A percentile compares a stretch with the other conserved stretches of the same genome.
Evolutionary conservation across 2,113 vertebrate genomes (phyloP).

Genomic region (Plecturocebus donacophilus): DNA sequence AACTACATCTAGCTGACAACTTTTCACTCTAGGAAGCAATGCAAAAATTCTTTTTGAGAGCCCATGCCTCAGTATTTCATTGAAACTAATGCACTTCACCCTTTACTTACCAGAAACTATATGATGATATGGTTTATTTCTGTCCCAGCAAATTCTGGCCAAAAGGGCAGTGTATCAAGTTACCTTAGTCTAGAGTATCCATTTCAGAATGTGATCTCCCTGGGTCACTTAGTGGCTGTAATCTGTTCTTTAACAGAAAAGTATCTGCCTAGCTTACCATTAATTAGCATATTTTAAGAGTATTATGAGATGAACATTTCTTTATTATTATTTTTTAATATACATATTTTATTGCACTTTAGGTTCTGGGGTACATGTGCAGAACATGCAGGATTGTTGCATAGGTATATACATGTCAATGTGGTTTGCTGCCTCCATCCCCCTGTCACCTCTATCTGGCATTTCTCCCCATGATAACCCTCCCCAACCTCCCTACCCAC

Average conservation of each 20-base stretch:
- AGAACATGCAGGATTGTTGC: no score
- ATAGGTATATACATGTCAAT: no score
- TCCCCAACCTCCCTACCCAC: no score
- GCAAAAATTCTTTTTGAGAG: background rate
- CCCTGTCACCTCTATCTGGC: no score
- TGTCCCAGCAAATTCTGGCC: background rate
- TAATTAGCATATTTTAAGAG: background rate
- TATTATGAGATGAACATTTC: background rate
- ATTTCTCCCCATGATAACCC: no score
- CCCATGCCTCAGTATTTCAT: background rate
- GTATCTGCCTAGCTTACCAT: background rate
- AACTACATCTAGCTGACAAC: background rate
- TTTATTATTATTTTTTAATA: no score
- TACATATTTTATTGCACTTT: no score
- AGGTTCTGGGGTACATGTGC: no score
- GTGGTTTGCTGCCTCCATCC: no score
- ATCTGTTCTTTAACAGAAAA: background rate
- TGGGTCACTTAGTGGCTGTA: no score
- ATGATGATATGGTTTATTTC: background rate
- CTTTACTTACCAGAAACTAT: background rate
- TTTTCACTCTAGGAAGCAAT: background rate
- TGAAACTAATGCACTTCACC: background rate
- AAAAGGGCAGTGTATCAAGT: background rate
- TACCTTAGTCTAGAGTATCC: background rate
- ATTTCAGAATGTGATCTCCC: background rate